Conservation (phyloP, 2,888 invertebrate genomes). For the Hypolimnas misippus region DNA sequence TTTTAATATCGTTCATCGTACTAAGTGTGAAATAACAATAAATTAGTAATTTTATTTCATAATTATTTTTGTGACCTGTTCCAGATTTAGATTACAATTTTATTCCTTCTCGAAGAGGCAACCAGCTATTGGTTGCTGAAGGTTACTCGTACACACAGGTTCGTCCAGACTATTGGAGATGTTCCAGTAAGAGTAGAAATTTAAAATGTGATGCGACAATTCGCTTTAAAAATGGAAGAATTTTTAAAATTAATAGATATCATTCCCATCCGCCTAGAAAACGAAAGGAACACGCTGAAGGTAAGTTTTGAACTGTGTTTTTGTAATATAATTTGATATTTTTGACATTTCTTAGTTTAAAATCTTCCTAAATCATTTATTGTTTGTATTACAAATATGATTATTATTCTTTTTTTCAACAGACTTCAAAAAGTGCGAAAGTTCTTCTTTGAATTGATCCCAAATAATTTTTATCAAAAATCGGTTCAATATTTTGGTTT, state of each 20-base stretch:
- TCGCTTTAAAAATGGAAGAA: constrained; percentile 14
- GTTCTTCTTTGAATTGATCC: no score
- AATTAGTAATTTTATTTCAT: no score
- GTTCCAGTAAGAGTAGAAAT: constrained; percentile 14
- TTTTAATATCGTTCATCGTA: no score
- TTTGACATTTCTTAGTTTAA: not conserved
- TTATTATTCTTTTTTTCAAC: no score
- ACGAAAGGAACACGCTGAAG: constrained; percentile 9
- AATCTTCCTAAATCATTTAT: no score
- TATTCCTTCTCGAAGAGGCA: constrained; percentile 10
- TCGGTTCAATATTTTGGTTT: no score
- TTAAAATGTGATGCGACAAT: constrained; percentile 17
- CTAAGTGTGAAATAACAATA: no score
- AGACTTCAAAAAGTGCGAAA: no score
- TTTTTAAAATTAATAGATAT: constrained; percentile 10
- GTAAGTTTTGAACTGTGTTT: not conserved
- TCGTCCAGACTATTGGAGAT: constrained; percentile 18
- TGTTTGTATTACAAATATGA: no score
- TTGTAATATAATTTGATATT: not conserved
- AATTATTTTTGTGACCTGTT: not conserved
- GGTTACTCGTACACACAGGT: constrained; percentile 17
- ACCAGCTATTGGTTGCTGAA: constrained; percentile 13
- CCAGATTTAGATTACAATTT: constrained; percentile 13
- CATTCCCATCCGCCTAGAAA: constrained; percentile 17
- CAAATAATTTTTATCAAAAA: no score